Evolutionary conservation across 2,113 vertebrate species (phyloP), one percentile per base, ranked within the genome.

Genomic region (Dipodomys merriami): DNA sequence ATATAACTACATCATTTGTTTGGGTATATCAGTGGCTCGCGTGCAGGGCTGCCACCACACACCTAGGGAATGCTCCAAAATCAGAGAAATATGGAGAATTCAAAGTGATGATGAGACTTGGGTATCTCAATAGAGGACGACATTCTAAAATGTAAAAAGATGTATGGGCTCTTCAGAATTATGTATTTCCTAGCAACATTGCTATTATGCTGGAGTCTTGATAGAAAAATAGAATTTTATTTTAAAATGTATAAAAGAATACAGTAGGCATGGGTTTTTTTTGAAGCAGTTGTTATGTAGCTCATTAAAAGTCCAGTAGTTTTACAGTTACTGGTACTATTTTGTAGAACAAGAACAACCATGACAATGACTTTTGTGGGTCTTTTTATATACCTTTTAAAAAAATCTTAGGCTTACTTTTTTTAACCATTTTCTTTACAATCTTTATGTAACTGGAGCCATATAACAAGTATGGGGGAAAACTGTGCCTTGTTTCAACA

Each of bases 321-420:
- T 57, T 57, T 57, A 57, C 15, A 57, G 11, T 57, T 57, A 57
- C 53, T 57, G 15, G 15, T 57, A 18, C 53, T 57, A 57, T 57
- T 57, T 57, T 57, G 12, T 57, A 68, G 10, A 68, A 27, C 9
- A 68, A 68, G 10, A 68, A 68, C 25, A 11, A 68, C 9, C 8
- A 68, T 68, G 29, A 10, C 29, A 27, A 68, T 8, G 8, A 53
- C 4, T 57, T 57, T 18, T 57, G 15, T 57, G 53, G 53, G 53
- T 4, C 53, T 98, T 68, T 98, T 97, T 98, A 95, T 97, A 98
- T 67, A 27, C 72, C 92, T 91, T 95, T 35, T 62, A 22, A 82
- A 95, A 39, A 39, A 39, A 39, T 65, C 44, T 96, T 35, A 88
- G 90, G 73, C 79, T 91, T 57, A 57, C 12, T 62, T 35, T 95